Percentiles rank a stretch among this genome's conserved stretches.
Conservation (phyloP, 1,140 invertebrate genomes). For the Carcinoscorpius rotundicauda region DNA sequence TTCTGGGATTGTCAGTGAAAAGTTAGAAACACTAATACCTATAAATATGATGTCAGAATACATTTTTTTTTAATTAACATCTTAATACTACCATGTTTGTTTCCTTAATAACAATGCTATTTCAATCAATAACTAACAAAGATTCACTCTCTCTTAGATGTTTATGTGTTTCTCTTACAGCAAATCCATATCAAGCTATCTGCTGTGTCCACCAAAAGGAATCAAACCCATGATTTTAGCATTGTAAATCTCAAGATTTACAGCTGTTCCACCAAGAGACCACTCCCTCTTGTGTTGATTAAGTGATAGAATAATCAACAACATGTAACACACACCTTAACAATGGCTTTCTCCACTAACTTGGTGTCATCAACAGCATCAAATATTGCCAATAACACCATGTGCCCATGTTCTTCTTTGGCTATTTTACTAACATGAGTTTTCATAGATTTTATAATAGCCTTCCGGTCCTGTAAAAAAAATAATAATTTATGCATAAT, state of each 20-base stretch:
- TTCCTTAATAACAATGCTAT: too few species aligned
- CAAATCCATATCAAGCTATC: too few species aligned
- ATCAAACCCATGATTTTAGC: background rate
- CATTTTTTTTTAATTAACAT: too few species aligned
- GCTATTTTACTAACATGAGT: conserved; percentile 64
- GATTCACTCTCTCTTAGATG: too few species aligned
- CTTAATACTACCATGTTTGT: too few species aligned
- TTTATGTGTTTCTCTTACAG: too few species aligned
- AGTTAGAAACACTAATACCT: too few species aligned
- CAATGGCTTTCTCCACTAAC: conserved; percentile 62
- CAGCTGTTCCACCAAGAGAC: background rate
- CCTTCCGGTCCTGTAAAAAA: conserved; percentile 47
- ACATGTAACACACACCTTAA: conserved; percentile 30
- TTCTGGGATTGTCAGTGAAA: too few species aligned
- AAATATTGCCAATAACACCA: conserved; percentile 67
- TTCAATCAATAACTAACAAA: too few species aligned
- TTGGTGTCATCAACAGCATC: conserved; percentile 89
- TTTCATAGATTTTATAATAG: conserved; percentile 56
- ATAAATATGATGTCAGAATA: too few species aligned
- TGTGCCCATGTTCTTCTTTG: conserved; percentile 72
- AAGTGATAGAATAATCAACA: background rate
- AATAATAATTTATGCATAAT: background rate
- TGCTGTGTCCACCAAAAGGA: background rate
- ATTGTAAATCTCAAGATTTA: background rate
- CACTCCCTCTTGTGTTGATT: too few species aligned